Base-by-base conservation (phyloP, 2,113 vertebrate species). In the Datnioides undecimradiatus region DNA sequence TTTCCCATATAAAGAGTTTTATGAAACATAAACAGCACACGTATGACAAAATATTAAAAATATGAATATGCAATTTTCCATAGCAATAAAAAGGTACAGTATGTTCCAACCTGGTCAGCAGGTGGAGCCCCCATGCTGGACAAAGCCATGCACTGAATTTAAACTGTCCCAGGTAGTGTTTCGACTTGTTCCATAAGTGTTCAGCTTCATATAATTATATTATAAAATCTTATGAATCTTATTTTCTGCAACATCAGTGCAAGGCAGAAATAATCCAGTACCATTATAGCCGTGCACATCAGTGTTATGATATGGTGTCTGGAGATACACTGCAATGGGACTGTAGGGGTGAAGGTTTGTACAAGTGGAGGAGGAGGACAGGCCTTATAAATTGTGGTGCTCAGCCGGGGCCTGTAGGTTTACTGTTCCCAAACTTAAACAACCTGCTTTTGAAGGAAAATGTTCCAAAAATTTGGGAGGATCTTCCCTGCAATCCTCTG, bases 381-480 rank as follows among this genome's bases (percentile, higher is more conserved):
- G 46, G 36, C 27, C 13, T 75, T 71, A 79, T 77, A 27, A 82
- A 75, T 77, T 66, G 1, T 55, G 14, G 57, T 31, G 23, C 33
- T 52, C 52, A 79, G 25, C 57, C 29, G 45, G 16, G 6, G 38
- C 31, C 33, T 73, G 19, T 21, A 63, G 10, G 68, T 74, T 84
- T 65, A 25, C 29, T 49, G 46, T 71, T 62, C 34, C 60, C 55
- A 75, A 68, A 78, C 33, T 45, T 74, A 46, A 79, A 77, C 43
- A 78, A 77, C 65, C 65, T 57, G 10, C 33, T 76, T 73, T 63
- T 65, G 34, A 49, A 29, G 66, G 19, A 43, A 82, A 59, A 34
- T 60, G 33, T 57, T 71, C 12, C 52, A 75, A 16, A 71, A 49
- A 63, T 65, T 68, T 68, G 55, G 70, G 70, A 87, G 68, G 62